Evolutionary conservation across 2,888 invertebrate species (phyloP), one percentile per base, ranked within the genome.

Genomic region (Ellobium chinense): DNA sequence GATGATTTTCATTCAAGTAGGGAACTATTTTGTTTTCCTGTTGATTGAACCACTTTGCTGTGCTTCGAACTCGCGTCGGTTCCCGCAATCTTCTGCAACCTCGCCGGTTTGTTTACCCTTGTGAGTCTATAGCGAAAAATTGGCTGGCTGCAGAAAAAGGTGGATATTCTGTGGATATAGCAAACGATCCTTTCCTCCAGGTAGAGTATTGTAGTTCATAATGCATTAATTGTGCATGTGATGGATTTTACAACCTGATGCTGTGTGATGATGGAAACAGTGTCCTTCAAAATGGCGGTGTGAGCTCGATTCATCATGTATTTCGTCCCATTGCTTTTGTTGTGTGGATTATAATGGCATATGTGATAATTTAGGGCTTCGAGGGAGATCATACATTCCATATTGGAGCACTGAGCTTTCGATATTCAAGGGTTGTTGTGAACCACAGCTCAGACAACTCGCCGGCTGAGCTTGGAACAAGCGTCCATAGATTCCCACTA

Each of bases 201-300:
- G 78, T 78, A 78, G 63, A 65, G 12, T 36, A 65, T 37, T 70
- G 36, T 24, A 56, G 46, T 46, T 9, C 3, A 9, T 39, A 63
- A 62, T 63, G n/a, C n/a, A n/a, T n/a, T n/a, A n/a, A n/a, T 78
- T 72, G 63, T 72, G 78, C 72, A 46, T 63, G 5, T 65, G 31
- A 39, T 70, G 34, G 37, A 36, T 76, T 76, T 58, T 36, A 39
- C 65, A 78, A 78, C 78, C 78, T 72, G 78, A 78, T 78, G 72
- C 72, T n/a, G 56, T 24, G 24, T n/a, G 12, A 4, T 29, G n/a
- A n/a, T 54, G 29, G 27, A 9, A 56, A n/a, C 27, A 66, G 46
- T 34, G 72, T 34, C 72, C 78, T 72, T 78, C 78, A 78, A 78
- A 56, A 78, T 78, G 78, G 78, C 78, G 78, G 65, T 70, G 31